A percentile compares a stretch with the other conserved stretches of the same genome.
These are phyloP conservation scores for Dendrophyllia cribrosa DNA, from an alignment of 64 coral and sea anemone genomes.

Conservation along the genomic window DNA sequence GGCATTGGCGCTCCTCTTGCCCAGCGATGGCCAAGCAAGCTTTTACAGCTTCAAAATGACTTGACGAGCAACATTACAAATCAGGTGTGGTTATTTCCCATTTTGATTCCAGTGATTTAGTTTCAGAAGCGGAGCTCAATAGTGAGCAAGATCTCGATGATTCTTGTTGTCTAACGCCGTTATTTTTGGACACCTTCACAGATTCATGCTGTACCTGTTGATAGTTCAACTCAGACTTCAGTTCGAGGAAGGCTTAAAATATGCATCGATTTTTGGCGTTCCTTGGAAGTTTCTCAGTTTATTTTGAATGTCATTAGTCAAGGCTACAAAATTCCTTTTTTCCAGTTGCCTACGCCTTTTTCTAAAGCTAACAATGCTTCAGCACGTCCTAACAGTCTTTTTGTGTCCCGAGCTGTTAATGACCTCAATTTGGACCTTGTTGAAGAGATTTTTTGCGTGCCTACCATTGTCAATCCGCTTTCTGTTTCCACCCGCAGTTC, in stretches of 20 bases:
- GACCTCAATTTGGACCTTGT: not conserved
- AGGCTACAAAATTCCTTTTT: constrained; percentile 33
- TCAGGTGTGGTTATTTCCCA: not conserved
- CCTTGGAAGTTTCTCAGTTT: constrained; percentile 8
- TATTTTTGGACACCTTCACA: not conserved
- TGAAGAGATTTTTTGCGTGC: constrained; percentile 9
- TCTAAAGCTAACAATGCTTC: not conserved
- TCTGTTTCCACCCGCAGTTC: constrained; percentile 14
- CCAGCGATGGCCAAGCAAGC: not conserved
- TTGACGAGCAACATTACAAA: not conserved
- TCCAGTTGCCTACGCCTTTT: constrained; percentile 6
- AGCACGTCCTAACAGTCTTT: not conserved
- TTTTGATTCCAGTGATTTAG: not conserved
- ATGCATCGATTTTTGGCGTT: constrained; percentile 17
- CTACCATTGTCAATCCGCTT: constrained; percentile 31
- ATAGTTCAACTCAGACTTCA: not conserved
- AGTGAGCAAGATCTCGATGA: not conserved
- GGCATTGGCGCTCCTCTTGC: not conserved
- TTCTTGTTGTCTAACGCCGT: not conserved
- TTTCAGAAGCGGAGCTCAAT: not conserved
- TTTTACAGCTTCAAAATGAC: not conserved
- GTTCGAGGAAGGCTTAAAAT: not conserved
- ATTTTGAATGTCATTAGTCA: constrained; percentile 6
- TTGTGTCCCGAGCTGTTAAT: constrained; percentile 16
- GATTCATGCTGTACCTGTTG: not conserved